phyloP scores from a whole-genome alignment of 2,797 vertebrate species.

The Fundulus diaphanus region DNA sequence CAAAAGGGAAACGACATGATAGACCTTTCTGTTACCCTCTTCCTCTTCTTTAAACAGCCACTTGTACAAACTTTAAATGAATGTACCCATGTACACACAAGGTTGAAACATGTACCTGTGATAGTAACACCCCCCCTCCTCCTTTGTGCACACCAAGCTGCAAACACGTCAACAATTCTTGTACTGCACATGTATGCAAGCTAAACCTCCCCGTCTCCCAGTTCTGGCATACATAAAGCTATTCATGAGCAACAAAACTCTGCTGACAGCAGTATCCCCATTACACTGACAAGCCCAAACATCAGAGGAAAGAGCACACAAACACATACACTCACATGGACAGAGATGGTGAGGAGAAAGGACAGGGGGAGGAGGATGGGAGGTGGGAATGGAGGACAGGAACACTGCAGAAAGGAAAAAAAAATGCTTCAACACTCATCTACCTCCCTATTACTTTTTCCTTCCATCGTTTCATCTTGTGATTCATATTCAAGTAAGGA shows the following conservation, averaged over 20 bases:
- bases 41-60: constrained; percentile 30
- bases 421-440: constrained; percentile 29
- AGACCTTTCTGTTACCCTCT: constrained; percentile 35
- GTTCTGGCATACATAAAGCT: constrained; percentile 68
- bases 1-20: constrained; percentile 54
- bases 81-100: not conserved
- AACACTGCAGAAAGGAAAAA: constrained; percentile 27
- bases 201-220: constrained; percentile 55
- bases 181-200: constrained; percentile 37
- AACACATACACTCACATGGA: constrained; percentile 40
- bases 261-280: constrained; percentile 78
- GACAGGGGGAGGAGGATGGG: constrained; percentile 32
- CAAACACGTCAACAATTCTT: constrained; percentile 29
- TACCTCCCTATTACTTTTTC: constrained; percentile 19
- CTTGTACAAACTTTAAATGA: constrained; percentile 28
- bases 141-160: not conserved
- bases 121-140: not conserved
- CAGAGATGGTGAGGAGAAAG: constrained; percentile 56
- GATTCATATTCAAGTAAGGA: constrained; percentile 36
- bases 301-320: constrained; percentile 58
- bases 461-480: constrained; percentile 5
- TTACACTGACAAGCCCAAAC: constrained; percentile 81
- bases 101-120: not conserved
- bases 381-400: constrained; percentile 28
- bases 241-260: constrained; percentile 72